Percentiles rank a stretch among this genome's conserved stretches.
Evolutionary conservation across 2,113 vertebrate genomes (phyloP).

Genomic region (Bubalus kerabau): DNA sequence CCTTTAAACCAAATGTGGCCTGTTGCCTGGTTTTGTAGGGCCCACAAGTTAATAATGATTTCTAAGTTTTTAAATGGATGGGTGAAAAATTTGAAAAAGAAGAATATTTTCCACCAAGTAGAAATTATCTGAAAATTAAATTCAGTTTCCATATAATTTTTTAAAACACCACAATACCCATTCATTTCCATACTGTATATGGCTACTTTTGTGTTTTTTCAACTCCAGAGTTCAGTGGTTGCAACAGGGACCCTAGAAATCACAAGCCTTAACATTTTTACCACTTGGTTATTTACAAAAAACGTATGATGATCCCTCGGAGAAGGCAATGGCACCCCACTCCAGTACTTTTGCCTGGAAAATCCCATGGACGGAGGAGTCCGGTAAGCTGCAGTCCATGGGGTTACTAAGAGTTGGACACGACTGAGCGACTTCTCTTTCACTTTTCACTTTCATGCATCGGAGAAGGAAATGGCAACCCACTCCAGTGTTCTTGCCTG

Average conservation of each 20-base stretch:
- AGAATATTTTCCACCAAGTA: not conserved
- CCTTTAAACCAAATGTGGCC: too few relatives aligned
- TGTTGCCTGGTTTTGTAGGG: not conserved
- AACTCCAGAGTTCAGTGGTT: not conserved
- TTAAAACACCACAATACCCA: fast-evolving
- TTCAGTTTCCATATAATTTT: not conserved
- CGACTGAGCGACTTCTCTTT: too few relatives aligned
- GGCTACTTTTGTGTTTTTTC: not conserved
- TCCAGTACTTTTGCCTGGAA: too few relatives aligned
- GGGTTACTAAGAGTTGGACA: too few relatives aligned
- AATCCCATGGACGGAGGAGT: too few relatives aligned
- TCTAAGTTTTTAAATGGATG: not conserved
- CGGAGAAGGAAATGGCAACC: too few relatives aligned
- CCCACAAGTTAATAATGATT: not conserved
- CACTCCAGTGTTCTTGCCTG: too few relatives aligned
- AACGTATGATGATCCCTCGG: not conserved
- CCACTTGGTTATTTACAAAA: not conserved
- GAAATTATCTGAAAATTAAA: not conserved
- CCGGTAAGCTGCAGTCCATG: too few relatives aligned
- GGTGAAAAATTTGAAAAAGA: not conserved
- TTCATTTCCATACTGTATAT: not conserved
- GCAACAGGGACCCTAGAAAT: not conserved
- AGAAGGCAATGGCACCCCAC: too few relatives aligned
- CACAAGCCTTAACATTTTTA: not conserved
- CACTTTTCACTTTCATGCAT: too few relatives aligned